phyloP scores from a whole-genome alignment of 2,888 invertebrate species.

The Eupithecia inturbata region DNA sequence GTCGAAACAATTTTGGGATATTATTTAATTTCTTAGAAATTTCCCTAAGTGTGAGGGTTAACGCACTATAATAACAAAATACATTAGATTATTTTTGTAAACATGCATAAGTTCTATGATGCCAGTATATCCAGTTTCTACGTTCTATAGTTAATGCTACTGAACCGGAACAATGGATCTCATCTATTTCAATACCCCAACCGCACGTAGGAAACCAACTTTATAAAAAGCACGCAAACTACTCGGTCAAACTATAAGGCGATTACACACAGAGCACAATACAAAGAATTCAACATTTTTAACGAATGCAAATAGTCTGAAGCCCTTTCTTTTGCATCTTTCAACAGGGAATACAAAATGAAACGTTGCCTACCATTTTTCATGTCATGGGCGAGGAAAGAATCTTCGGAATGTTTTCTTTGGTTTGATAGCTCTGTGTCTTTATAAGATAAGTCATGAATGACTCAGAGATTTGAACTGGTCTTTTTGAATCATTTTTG shows the following conservation, averaged over 20 bases:
- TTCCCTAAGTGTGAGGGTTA: too few relatives aligned
- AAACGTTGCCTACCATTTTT: slow-evolving; percentile 72
- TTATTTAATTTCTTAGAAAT: too few relatives aligned
- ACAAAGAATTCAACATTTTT: slow-evolving; percentile 81
- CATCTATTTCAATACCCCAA: background rate
- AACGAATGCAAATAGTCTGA: slow-evolving; percentile 83
- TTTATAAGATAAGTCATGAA: background rate
- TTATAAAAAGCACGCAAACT: slow-evolving; percentile 33
- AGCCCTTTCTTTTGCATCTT: slow-evolving; percentile 77
- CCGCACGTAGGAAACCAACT: background rate
- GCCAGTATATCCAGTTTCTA: too few relatives aligned
- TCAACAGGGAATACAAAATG: slow-evolving; percentile 74
- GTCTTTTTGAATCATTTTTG: background rate
- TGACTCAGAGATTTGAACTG: background rate
- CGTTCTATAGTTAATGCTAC: background rate
- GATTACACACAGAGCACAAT: slow-evolving; percentile 78
- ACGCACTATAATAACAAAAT: too few relatives aligned
- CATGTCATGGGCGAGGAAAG: slow-evolving; percentile 53
- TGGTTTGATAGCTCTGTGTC: slow-evolving; percentile 16
- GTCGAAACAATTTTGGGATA: too few relatives aligned
- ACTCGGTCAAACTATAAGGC: slow-evolving; percentile 54
- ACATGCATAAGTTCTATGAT: too few relatives aligned
- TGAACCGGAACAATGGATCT: background rate
- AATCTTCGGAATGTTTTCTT: slow-evolving; percentile 33
- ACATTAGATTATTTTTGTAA: too few relatives aligned